phyloP scores from a whole-genome alignment of 2,888 invertebrate genomes.

The Hoplodrina blanda region DNA sequence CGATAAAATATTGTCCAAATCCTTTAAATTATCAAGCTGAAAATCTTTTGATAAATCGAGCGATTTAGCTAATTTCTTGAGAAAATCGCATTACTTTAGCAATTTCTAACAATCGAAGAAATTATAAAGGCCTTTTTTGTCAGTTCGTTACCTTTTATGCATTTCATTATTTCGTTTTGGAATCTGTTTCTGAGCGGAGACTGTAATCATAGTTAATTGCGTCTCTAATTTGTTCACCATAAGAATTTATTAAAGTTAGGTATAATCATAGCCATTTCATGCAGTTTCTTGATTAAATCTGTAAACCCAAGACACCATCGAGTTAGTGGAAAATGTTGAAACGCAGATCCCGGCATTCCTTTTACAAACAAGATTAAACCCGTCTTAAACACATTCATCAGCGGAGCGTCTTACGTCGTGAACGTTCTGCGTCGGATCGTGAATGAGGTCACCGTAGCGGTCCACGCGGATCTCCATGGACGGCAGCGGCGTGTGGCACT shows the following conservation, averaged over 20 bases:
- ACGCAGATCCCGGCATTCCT: conserved; percentile 44
- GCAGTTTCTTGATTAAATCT: conserved; percentile 44
- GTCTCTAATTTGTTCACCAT: conserved; percentile 9
- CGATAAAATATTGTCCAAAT: conserved; percentile 61
- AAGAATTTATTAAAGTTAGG: conserved; percentile 27
- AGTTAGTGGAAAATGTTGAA: conserved; percentile 63
- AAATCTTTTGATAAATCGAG: conserved; percentile 66
- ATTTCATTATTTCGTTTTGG: conserved; percentile 61
- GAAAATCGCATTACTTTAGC: conserved; percentile 64
- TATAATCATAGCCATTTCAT: conserved; percentile 39
- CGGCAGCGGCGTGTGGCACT: conserved; percentile 94
- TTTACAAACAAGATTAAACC: conserved; percentile 51
- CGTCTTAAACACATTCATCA: conserved; percentile 44
- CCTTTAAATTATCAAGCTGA: conserved; percentile 59
- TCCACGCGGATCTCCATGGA: conserved; percentile 94
- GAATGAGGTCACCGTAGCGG: conserved; percentile 86
- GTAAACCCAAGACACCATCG: conserved; percentile 66
- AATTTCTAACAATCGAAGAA: conserved; percentile 71
- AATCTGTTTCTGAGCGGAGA: conserved; percentile 42
- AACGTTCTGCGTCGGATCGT: conserved; percentile 88
- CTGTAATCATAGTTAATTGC: conserved; percentile 29
- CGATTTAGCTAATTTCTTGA: conserved; percentile 60
- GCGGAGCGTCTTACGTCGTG: conserved; percentile 90
- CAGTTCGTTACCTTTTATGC: conserved; percentile 67
- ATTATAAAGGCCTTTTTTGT: conserved; percentile 71